Conservation (phyloP, 2,888 invertebrate species). For the Drosophila quinaria region DNA sequence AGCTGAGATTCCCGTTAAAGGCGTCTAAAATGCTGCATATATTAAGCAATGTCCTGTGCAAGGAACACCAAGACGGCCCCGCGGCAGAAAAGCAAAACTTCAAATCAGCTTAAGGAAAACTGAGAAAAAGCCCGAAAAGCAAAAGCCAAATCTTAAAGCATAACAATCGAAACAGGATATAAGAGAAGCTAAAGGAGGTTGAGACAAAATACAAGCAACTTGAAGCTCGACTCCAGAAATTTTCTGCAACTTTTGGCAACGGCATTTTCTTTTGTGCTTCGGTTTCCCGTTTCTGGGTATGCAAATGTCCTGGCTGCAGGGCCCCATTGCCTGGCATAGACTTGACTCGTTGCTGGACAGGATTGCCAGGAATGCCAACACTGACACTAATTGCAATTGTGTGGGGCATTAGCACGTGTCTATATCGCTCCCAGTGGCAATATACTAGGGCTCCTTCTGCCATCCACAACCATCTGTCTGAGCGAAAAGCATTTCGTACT, state of each 20-base stretch:
- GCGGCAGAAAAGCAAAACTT: conserved; percentile 50
- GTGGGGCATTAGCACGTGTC: conserved; percentile 75
- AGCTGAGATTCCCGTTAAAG: conserved; percentile 32
- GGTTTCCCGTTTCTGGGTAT: conserved; percentile 34
- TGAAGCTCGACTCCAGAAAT: conserved; percentile 14
- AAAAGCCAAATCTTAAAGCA: conserved; percentile 44
- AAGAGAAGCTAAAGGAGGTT: neutral
- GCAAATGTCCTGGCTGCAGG: conserved; percentile 60
- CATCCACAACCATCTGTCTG: conserved; percentile 11
- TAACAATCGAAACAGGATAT: conserved; percentile 22
- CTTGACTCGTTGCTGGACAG: conserved; percentile 33
- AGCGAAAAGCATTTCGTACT: conserved; percentile 59
- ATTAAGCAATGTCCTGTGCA: conserved; percentile 45
- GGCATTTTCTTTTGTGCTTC: conserved; percentile 70
- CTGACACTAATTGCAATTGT: conserved; percentile 81
- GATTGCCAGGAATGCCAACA: conserved; percentile 47
- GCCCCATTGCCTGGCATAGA: conserved; percentile 7
- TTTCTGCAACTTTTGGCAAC: conserved; percentile 32
- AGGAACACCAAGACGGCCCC: conserved; percentile 5
- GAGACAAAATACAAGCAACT: conserved; percentile 8
- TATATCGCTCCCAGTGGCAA: conserved; percentile 55
- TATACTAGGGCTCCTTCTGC: neutral
- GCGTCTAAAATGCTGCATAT: conserved; percentile 52
- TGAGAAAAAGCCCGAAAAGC: conserved; percentile 20
- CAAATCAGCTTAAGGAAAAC: conserved; percentile 75